phyloP scores from a whole-genome alignment of 2,797 vertebrate species.

The Rhinophrynus dorsalis region DNA sequence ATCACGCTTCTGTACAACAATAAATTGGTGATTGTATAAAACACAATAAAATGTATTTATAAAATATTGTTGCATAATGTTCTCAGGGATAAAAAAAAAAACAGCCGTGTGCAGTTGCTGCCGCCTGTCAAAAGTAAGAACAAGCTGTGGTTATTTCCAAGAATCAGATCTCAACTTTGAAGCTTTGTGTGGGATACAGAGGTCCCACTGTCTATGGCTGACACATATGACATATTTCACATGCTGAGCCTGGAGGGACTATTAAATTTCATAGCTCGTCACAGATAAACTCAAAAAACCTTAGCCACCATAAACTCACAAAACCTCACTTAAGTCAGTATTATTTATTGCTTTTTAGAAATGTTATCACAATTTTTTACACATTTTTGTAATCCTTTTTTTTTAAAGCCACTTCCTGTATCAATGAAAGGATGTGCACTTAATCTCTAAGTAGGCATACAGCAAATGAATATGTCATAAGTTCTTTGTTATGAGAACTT shows the following conservation, averaged over 20 bases:
- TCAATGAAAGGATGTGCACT: not conserved
- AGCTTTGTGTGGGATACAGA: slow-evolving; percentile 49
- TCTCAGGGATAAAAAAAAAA: not conserved
- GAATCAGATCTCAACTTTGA: slow-evolving; percentile 42
- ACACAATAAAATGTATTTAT: not conserved
- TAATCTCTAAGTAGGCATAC: no score
- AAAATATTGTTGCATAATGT: not conserved
- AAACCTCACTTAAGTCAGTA: slow-evolving; percentile 35
- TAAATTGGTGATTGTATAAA: not conserved
- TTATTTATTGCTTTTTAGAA: slow-evolving; percentile 33
- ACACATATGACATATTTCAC: slow-evolving; percentile 45
- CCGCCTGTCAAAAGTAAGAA: slow-evolving; percentile 30
- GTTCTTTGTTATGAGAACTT: no score
- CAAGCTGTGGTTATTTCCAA: slow-evolving; percentile 41
- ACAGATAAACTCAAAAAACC: slow-evolving; percentile 26
- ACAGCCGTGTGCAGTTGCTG: slow-evolving; percentile 24
- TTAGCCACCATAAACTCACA: slow-evolving; percentile 33
- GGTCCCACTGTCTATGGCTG: slow-evolving; percentile 25
- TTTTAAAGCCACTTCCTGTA: not conserved
- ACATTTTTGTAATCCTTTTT: no score
- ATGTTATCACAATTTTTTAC: slow-evolving; percentile 13
- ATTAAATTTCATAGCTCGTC: slow-evolving; percentile 32
- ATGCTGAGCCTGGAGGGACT: slow-evolving; percentile 35
- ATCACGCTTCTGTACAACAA: not conserved
- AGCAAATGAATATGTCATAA: no score